Conservation (phyloP, 53 echinoderm and acorn worm genomes). For the Echinometra lucunter region DNA sequence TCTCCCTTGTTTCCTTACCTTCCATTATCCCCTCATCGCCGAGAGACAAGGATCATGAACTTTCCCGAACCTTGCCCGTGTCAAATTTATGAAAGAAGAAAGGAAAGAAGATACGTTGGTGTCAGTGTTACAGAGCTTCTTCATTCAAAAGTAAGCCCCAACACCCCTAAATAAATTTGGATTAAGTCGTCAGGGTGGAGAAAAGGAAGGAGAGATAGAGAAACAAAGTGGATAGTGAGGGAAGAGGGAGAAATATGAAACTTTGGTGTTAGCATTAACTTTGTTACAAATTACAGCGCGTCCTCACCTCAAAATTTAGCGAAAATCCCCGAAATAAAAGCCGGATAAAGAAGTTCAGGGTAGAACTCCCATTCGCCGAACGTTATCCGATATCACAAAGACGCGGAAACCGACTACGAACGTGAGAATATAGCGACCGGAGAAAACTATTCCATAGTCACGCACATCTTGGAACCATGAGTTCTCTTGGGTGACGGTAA, state of each 20-base stretch:
- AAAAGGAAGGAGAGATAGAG: too few relatives aligned
- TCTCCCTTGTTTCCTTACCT: neutral
- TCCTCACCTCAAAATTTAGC: neutral
- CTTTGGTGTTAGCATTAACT: too few relatives aligned
- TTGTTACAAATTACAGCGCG: constrained; percentile 24
- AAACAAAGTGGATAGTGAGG: too few relatives aligned
- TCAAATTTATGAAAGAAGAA: neutral
- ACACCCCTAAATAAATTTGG: too few relatives aligned
- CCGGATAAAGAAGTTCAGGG: neutral
- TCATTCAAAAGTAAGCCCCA: too few relatives aligned
- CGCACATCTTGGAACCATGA: neutral
- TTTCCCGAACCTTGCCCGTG: constrained; percentile 23
- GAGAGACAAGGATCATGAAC: constrained; percentile 24
- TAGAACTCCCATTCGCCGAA: constrained; percentile 4
- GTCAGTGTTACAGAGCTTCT: constrained; percentile 28
- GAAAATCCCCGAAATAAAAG: neutral
- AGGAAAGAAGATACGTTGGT: neutral
- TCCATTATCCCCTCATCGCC: neutral
- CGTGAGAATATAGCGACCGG: neutral
- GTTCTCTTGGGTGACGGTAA: neutral
- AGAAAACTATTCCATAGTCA: neutral
- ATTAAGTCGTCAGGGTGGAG: too few relatives aligned
- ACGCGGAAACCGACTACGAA: neutral
- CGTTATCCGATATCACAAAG: constrained; percentile 15
- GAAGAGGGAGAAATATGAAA: too few relatives aligned